Percentiles rank a stretch among this genome's conserved stretches.
Evolutionary conservation across 2,888 invertebrate genomes (phyloP).

Genomic region (Lamellibrachia columna): DNA sequence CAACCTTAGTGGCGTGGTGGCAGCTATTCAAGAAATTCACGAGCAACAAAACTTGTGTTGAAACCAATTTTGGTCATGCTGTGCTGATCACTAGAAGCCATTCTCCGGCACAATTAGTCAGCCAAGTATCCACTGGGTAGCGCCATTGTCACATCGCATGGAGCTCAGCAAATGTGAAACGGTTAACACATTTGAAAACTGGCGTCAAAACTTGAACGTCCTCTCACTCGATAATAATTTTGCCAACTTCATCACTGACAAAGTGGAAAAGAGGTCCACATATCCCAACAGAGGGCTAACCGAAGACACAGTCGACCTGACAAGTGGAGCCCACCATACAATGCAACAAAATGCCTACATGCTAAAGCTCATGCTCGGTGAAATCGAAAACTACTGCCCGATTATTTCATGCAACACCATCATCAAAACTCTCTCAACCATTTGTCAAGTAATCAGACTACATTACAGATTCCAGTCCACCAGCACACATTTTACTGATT

Average conservation of each 20-base stretch:
- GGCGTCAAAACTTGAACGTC: not conserved
- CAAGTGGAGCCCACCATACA: not conserved
- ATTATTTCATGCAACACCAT: not conserved
- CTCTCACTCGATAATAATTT: not conserved
- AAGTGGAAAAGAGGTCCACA: not conserved
- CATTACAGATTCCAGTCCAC: too few relatives aligned
- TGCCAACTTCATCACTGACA: not conserved
- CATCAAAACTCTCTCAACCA: too few relatives aligned
- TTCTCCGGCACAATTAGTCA: not conserved
- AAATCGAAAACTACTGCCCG: not conserved
- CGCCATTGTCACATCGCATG: not conserved
- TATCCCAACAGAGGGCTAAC: not conserved
- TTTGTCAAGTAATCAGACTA: too few relatives aligned
- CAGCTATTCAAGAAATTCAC: not conserved
- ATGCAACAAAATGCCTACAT: not conserved
- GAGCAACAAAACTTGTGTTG: not conserved
- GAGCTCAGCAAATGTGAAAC: not conserved
- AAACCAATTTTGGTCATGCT: not conserved
- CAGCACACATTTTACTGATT: too few relatives aligned
- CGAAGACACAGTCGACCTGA: not conserved
- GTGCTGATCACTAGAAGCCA: not conserved
- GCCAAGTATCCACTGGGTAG: not conserved
- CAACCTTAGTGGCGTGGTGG: not conserved
- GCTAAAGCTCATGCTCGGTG: not conserved
- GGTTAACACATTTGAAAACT: not conserved